These are phyloP conservation scores for Rhopalosiphum padi DNA, from an alignment of 1,140 invertebrate genomes.

Conservation along the genomic window DNA sequence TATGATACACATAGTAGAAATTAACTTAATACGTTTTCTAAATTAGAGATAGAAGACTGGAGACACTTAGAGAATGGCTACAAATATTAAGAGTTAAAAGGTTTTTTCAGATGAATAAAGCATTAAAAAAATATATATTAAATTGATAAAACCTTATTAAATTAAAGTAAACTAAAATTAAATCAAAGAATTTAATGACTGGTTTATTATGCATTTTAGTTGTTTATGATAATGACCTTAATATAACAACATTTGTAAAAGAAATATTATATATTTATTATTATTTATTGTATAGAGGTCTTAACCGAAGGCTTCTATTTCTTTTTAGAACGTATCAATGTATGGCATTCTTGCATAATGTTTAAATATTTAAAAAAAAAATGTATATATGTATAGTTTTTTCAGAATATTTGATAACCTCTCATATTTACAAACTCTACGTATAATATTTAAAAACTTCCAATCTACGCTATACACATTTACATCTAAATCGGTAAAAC, in stretches of 20 bases:
- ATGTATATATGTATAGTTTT: background rate
- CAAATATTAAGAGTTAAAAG: background rate
- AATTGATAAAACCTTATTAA: background rate
- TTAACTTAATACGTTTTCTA: background rate
- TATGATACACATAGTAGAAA: background rate
- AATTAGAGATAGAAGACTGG: conserved; percentile 27
- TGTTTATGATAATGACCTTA: conserved; percentile 1
- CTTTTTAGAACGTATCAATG: background rate
- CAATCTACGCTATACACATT: background rate
- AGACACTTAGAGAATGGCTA: background rate
- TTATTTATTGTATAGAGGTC: background rate
- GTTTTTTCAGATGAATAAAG: background rate
- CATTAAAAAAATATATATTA: background rate
- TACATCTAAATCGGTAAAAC: background rate
- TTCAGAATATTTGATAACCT: background rate
- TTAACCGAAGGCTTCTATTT: background rate
- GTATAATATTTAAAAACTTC: background rate
- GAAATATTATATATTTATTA: background rate
- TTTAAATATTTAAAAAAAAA: background rate
- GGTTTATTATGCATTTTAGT: background rate
- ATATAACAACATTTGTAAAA: background rate
- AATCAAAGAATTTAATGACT: background rate
- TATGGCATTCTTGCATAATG: too few species aligned
- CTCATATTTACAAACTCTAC: background rate
- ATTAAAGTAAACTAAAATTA: background rate